Conservation (phyloP, 2,888 invertebrate genomes). For the Mamestra brassicae region DNA sequence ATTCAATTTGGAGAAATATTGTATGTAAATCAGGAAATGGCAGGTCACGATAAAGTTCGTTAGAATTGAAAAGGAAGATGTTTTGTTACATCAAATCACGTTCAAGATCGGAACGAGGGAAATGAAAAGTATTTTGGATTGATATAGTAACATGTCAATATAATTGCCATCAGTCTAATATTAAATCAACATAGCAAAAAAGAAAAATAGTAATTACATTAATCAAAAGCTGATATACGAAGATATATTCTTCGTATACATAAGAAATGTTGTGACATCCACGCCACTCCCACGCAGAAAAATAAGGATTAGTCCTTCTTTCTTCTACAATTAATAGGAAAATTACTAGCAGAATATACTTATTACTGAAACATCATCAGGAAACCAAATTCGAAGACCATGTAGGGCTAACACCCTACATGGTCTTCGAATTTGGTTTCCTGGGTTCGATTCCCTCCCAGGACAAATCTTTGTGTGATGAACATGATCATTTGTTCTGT, state of each 20-base stretch:
- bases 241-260: too few species aligned
- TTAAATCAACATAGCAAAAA: background rate
- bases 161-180: background rate
- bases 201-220: background rate
- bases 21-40: slow-evolving; percentile 28
- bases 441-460: too few species aligned
- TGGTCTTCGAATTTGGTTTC: too few species aligned
- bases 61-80: background rate
- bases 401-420: too few species aligned
- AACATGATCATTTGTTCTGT: too few species aligned
- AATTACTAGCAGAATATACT: too few species aligned
- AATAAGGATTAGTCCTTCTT: too few species aligned
- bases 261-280: too few species aligned
- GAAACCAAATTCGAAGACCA: background rate
- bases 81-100: background rate
- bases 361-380: too few species aligned
- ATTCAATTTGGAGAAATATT: slow-evolving; percentile 28
- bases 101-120: background rate
- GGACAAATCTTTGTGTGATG: too few species aligned
- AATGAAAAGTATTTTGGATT: background rate
- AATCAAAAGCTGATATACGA: background rate
- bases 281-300: too few species aligned
- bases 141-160: background rate
- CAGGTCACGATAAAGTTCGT: slow-evolving; percentile 5
- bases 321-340: too few species aligned